Evolutionary conservation across 2,113 vertebrate genomes (phyloP).

Genomic region (Poeciliopsis turrubarensis): DNA sequence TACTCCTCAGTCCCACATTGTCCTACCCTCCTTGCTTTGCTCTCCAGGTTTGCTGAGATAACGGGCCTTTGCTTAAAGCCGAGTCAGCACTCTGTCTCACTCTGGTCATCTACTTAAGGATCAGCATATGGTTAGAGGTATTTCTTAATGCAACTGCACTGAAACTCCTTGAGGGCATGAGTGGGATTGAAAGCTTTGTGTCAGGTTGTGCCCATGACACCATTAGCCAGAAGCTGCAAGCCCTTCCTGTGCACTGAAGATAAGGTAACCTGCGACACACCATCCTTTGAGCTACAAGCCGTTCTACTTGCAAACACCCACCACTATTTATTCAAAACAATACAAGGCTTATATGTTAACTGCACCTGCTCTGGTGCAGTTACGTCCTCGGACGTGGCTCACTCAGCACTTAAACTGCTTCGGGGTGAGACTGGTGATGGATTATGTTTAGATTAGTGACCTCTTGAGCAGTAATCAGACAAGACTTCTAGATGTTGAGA

Average conservation of each 20-base stretch:
- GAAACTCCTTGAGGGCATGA: constrained; percentile 3
- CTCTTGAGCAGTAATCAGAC: constrained; percentile 49
- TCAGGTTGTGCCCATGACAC: constrained; percentile 23
- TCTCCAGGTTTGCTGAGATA: constrained; percentile 44
- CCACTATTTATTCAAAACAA: constrained; percentile 18
- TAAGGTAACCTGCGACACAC: constrained; percentile 47
- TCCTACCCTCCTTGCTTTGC: constrained; percentile 19
- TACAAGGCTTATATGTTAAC: neutral
- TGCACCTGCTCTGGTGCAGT: too few relatives aligned
- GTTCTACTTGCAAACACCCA: neutral
- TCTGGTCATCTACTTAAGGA: constrained; percentile 19
- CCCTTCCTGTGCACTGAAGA: constrained; percentile 44
- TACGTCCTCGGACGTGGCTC: constrained; percentile 12
- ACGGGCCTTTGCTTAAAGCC: constrained; percentile 11
- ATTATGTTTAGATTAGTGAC: constrained; percentile 62
- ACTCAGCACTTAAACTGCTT: constrained; percentile 29
- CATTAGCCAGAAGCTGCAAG: constrained; percentile 20
- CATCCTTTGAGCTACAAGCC: constrained; percentile 16
- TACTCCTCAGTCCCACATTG: constrained; percentile 34
- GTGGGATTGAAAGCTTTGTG: neutral
- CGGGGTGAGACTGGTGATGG: constrained; percentile 16
- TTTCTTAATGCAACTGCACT: constrained; percentile 27
- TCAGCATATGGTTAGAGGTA: constrained; percentile 22
- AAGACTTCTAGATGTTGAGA: constrained; percentile 7
- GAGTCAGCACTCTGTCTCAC: constrained; percentile 24